These are phyloP conservation scores for Cotesia glomerata DNA, from an alignment of 1,140 invertebrate genomes.

Conservation along the genomic window DNA sequence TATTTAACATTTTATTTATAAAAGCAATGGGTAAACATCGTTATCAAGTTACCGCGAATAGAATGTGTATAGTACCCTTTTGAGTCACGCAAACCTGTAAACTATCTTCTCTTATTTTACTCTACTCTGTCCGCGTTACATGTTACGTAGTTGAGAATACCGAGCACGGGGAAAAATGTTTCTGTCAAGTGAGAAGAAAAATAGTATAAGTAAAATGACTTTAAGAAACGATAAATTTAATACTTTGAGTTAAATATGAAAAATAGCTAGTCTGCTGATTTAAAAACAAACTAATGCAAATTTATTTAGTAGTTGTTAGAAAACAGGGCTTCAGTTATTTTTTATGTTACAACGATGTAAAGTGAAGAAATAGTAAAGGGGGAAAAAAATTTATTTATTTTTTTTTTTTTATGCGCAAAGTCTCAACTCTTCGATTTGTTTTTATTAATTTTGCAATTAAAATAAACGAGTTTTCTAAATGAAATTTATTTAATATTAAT, in stretches of 20 bases:
- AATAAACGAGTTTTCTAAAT: too few species aligned
- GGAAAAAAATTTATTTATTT: too few species aligned
- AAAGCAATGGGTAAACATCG: not conserved
- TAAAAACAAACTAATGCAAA: too few species aligned
- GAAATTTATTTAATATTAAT: too few species aligned
- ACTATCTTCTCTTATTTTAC: not conserved
- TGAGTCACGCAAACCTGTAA: conserved; percentile 8
- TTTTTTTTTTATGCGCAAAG: too few species aligned
- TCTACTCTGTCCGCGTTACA: not conserved
- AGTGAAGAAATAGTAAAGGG: too few species aligned
- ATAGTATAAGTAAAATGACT: not conserved
- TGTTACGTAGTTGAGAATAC: not conserved
- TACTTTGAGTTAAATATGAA: not conserved
- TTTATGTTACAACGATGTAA: too few species aligned
- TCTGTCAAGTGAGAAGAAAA: conserved; percentile 15
- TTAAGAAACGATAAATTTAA: not conserved
- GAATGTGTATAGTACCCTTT: not conserved
- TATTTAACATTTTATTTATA: not conserved
- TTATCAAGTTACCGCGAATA: not conserved
- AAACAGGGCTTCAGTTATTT: too few species aligned
- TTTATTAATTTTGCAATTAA: too few species aligned
- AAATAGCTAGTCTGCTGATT: not conserved
- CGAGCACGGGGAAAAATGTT: conserved; percentile 14
- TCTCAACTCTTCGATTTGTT: too few species aligned
- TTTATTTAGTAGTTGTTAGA: too few species aligned